These are phyloP conservation scores for Cuculus canorus DNA, from an alignment of 2,797 vertebrate genomes.

Conservation along the genomic window DNA sequence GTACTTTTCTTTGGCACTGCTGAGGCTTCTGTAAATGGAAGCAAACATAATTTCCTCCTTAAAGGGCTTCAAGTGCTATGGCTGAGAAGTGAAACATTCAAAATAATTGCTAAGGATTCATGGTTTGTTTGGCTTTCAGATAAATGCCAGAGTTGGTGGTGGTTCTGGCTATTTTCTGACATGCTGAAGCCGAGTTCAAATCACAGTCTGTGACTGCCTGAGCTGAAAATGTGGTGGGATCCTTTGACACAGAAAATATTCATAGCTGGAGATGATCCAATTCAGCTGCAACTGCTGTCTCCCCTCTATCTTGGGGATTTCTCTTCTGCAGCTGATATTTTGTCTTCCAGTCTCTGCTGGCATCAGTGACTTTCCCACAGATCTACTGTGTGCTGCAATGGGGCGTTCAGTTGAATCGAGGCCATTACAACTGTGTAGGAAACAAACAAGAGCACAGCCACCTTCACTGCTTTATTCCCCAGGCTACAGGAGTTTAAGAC, in stretches of 20 bases:
- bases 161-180: not conserved
- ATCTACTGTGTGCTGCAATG: not conserved
- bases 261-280: not conserved
- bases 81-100: not conserved
- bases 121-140: not conserved
- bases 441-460: not conserved
- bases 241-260: not conserved
- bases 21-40: not conserved
- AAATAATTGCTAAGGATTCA: not conserved
- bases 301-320: not conserved
- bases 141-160: not conserved
- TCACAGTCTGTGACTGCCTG: not conserved
- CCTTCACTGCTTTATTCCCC: not conserved
- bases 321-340: not conserved
- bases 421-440: not conserved
- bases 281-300: conserved; percentile 15
- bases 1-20: not conserved
- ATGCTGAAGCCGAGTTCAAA: not conserved
- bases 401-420: not conserved
- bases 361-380: conserved; percentile 35
- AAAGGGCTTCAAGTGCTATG: fast-evolving
- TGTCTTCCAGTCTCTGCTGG: conserved; percentile 15
- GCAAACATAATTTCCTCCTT: not conserved
- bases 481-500: not conserved
- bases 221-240: not conserved